These are phyloP conservation scores for Podarcis raffonei DNA, from an alignment of 2,113 vertebrate species.

Conservation along the genomic window DNA sequence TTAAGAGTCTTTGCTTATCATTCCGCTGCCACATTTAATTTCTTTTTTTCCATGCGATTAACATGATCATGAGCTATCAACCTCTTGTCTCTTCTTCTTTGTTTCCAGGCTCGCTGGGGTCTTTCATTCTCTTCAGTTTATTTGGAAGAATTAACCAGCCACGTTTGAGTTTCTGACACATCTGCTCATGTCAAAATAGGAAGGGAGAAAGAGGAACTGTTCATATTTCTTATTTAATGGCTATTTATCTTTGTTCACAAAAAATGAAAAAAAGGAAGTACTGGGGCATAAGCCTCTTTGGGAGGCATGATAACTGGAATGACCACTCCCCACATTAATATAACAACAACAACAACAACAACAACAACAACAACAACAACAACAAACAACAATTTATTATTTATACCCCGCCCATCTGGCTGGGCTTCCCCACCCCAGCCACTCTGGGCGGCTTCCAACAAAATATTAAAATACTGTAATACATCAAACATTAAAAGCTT, in stretches of 20 bases:
- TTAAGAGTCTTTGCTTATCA: constrained; percentile 35
- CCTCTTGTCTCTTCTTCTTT: background rate
- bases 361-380: too few relatives aligned
- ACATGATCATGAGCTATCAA: constrained; percentile 1
- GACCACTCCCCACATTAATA: too few relatives aligned
- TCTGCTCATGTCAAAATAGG: constrained; percentile 14
- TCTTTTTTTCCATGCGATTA: constrained; percentile 19
- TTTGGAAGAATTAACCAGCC: constrained; percentile 10
- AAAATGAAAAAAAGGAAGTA: background rate
- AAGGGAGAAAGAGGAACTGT: background rate
- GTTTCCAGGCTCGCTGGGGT: background rate
- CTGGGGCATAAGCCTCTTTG: background rate
- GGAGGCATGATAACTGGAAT: background rate
- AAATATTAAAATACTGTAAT: too few relatives aligned
- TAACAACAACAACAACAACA: too few relatives aligned
- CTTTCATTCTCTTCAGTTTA: constrained; percentile 27
- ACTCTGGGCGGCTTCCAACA: too few relatives aligned
- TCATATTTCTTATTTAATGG: background rate
- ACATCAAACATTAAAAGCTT: too few relatives aligned
- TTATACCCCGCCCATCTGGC: too few relatives aligned
- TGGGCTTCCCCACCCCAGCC: too few relatives aligned
- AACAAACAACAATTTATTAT: too few relatives aligned
- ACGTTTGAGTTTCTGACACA: background rate
- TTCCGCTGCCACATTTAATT: background rate
- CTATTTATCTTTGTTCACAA: background rate